Evolutionary conservation across 2,797 vertebrate genomes (phyloP).

Genomic region (Malacoctenus gilli): DNA sequence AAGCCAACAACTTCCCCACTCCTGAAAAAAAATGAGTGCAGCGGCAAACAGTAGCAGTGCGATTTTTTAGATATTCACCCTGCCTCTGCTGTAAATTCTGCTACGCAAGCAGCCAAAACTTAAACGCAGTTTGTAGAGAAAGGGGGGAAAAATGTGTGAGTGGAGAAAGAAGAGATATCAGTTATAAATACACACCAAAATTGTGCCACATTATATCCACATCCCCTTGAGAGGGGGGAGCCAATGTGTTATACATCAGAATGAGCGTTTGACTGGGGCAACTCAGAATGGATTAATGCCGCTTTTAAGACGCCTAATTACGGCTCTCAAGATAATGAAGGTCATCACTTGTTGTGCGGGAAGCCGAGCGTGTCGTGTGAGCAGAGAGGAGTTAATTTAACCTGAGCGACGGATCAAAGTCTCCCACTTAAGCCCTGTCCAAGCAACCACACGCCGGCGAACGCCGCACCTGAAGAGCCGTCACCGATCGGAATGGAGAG

Average conservation of each 20-base stretch:
- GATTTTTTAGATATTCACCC: slow-evolving; percentile 45
- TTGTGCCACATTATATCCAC: slow-evolving; percentile 9
- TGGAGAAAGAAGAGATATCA: not conserved
- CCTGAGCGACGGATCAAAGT: not conserved
- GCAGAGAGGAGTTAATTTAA: slow-evolving; percentile 46
- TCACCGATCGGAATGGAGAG: too few species aligned
- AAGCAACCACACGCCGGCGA: too few species aligned
- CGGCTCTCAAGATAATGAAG: slow-evolving; percentile 57
- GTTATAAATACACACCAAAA: slow-evolving; percentile 15
- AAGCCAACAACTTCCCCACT: slow-evolving; percentile 60
- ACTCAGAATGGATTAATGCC: slow-evolving; percentile 46
- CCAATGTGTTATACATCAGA: slow-evolving; percentile 16
- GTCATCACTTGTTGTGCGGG: slow-evolving; percentile 57
- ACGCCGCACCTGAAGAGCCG: too few species aligned
- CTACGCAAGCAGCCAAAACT: not conserved
- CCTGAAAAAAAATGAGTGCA: slow-evolving; percentile 55
- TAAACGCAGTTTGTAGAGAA: slow-evolving; percentile 10
- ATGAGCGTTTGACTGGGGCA: slow-evolving; percentile 20
- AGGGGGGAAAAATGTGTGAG: not conserved
- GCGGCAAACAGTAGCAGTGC: slow-evolving; percentile 34
- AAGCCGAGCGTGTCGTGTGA: slow-evolving; percentile 58
- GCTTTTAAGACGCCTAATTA: slow-evolving; percentile 59
- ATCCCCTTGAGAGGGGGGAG: slow-evolving; percentile 1
- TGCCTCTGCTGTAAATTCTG: slow-evolving; percentile 24
- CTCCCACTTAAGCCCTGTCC: too few species aligned